phyloP scores from a whole-genome alignment of 2,888 invertebrate genomes.

The Hypselothyrea guttata region DNA sequence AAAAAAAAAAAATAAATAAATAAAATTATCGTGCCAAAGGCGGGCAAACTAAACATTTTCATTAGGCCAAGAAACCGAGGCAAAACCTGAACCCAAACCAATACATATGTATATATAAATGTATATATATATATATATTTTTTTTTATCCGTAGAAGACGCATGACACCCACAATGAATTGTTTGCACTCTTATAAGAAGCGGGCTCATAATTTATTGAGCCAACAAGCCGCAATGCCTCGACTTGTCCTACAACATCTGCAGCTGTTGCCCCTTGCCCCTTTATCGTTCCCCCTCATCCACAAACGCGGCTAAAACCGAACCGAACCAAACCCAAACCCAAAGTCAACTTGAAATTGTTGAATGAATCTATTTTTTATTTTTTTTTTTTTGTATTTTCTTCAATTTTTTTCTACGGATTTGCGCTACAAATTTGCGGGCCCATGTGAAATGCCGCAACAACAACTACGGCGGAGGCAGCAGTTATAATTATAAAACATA shows the following conservation, averaged over 20 bases:
- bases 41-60: conserved; percentile 59
- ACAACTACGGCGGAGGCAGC: conserved; percentile 5
- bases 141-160: conserved; percentile 31
- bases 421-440: conserved; percentile 63
- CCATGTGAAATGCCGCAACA: conserved; percentile 63
- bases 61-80: conserved; percentile 47
- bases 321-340: conserved; percentile 29
- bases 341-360: conserved; percentile 39
- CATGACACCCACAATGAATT: conserved; percentile 67
- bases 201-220: conserved; percentile 74
- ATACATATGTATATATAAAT: too few relatives aligned
- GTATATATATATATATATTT: too few relatives aligned
- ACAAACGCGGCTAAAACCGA: conserved; percentile 10
- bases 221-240: conserved; percentile 55
- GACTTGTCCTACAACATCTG: conserved; percentile 36
- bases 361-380: conserved; percentile 66
- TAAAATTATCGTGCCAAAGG: conserved; percentile 23
- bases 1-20: conserved; percentile 14
- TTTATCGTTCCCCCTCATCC: not conserved
- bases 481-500: conserved; percentile 65
- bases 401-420: conserved; percentile 42
- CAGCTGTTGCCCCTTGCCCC: conserved; percentile 17
- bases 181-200: conserved; percentile 65
- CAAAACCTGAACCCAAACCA: not conserved
- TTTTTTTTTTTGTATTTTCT: too few relatives aligned